Base-by-base conservation (phyloP, 1,140 invertebrate species). In the Penaeus vannamei region DNA sequence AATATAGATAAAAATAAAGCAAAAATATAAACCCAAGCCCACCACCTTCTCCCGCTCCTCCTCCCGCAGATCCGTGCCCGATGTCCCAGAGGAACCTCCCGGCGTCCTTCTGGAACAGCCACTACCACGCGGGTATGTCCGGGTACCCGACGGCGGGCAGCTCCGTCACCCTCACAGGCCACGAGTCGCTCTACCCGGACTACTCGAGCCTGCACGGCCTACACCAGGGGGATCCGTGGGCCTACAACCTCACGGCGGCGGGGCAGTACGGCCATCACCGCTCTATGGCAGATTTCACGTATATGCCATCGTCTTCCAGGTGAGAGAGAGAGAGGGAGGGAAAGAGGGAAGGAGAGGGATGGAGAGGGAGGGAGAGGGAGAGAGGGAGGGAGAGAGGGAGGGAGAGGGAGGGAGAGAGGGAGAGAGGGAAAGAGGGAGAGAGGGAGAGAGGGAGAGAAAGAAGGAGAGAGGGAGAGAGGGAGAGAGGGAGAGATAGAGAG, bases 21-120 rank as follows among this genome's bases (percentile, higher is more conserved):
- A n/a, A n/a, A n/a, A n/a, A n/a, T n/a, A n/a, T n/a, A n/a, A 53
- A 53, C 53, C 8, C 10, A 17, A 8, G 10, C 10, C 12, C 8
- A 53, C 46, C 53, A 0, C n/a, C 66, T 26, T 72, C 36, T 17
- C 32, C 23, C 29, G 29, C 32, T 12, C 36, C 8, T 7, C 66
- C 79, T 17, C 83, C 91, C 72, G 17, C 92, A 93, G 93, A 93
- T 60, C 92, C 92, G 8, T 92, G 92, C 2, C 91, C 93, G 20
- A 93, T 93, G 93, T 93, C 93, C 22, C 93, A 93, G 42, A 81
- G 93, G 23, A 93, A 93, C 91, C 92, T 93, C 29, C 93, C 93
- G 17, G 92, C 93, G 4, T 93, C 93, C 26, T 93, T 93, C 87
- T 93, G 93, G 93, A 93, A 93, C 91, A 93, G 93, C 81, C 89